A percentile compares a stretch with the other conserved stretches of the same genome.
Evolutionary conservation across 2,888 invertebrate species (phyloP).

Genomic region (Hybos culiciformis): DNA sequence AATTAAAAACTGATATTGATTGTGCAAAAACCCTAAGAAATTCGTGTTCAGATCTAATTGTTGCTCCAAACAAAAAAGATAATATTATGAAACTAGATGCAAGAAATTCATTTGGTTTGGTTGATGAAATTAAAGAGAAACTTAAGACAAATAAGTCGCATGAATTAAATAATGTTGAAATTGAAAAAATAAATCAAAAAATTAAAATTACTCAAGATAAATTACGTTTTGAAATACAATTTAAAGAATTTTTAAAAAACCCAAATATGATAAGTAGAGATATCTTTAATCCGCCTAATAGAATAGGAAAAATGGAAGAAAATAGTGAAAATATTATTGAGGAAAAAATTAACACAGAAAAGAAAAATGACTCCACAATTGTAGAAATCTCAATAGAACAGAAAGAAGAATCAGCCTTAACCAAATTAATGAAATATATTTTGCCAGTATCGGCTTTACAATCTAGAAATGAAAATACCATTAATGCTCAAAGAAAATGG

Average conservation of each 20-base stretch:
- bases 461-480: slow-evolving; percentile 30
- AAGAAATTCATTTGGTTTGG: slow-evolving; percentile 35
- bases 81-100: slow-evolving; percentile 19
- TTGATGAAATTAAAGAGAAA: slow-evolving; percentile 35
- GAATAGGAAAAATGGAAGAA: not conserved
- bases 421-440: slow-evolving; percentile 31
- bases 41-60: not conserved
- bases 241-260: slow-evolving; percentile 2
- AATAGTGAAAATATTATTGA: not conserved
- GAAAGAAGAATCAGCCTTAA: slow-evolving; percentile 15
- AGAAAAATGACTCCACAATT: not conserved
- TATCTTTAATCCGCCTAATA: not conserved
- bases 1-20: slow-evolving; percentile 33
- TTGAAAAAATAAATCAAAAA: slow-evolving; percentile 15
- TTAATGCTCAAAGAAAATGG: slow-evolving; percentile 50
- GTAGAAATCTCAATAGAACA: not conserved
- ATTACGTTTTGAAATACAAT: slow-evolving; percentile 4
- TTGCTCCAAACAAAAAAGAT: slow-evolving; percentile 2
- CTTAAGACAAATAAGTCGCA: slow-evolving; percentile 37
- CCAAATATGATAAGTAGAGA: slow-evolving; percentile 4
- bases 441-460: slow-evolving; percentile 20
- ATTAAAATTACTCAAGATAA: slow-evolving; percentile 13
- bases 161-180: slow-evolving; percentile 25
- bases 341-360: slow-evolving; percentile 2
- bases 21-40: slow-evolving; percentile 11